These are phyloP conservation scores for Phylloscopus collybita DNA, from an alignment of 2,797 vertebrate species.

Conservation along the genomic window DNA sequence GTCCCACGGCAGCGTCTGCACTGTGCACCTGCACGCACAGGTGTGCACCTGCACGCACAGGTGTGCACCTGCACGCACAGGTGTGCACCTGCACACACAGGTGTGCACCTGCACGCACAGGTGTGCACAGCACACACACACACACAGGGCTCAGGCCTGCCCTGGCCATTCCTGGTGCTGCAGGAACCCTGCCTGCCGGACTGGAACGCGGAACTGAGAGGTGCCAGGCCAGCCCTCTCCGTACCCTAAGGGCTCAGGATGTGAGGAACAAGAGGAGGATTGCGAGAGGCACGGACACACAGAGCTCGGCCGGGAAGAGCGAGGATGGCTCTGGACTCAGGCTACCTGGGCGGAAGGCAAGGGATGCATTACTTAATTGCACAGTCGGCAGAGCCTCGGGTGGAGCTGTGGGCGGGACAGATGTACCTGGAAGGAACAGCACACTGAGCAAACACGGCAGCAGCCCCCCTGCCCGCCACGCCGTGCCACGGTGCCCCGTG, in stretches of 20 bases:
- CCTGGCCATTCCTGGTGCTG: rapidly evolving
- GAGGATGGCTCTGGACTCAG: not conserved
- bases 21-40: not conserved
- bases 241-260: not conserved
- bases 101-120: not conserved
- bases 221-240: not conserved
- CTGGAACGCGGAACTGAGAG: not conserved
- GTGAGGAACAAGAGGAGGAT: not conserved
- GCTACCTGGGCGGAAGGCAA: constrained; percentile 48
- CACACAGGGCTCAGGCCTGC: rapidly evolving
- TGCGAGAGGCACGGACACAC: not conserved
- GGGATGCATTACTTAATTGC: constrained; percentile 32
- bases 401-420: not conserved
- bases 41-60: not conserved
- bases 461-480: not conserved
- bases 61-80: not conserved
- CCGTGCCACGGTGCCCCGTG: not conserved
- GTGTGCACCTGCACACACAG: not conserved
- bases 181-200: not conserved
- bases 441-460: constrained; percentile 33
- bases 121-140: not conserved
- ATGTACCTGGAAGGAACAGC: constrained; percentile 61
- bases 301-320: not conserved
- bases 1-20: rapidly evolving
- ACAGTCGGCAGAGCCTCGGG: constrained; percentile 33